Evolutionary conservation across 2,888 invertebrate genomes (phyloP), one percentile per base, ranked within the genome.

Genomic region (Lucinisca nassula): DNA sequence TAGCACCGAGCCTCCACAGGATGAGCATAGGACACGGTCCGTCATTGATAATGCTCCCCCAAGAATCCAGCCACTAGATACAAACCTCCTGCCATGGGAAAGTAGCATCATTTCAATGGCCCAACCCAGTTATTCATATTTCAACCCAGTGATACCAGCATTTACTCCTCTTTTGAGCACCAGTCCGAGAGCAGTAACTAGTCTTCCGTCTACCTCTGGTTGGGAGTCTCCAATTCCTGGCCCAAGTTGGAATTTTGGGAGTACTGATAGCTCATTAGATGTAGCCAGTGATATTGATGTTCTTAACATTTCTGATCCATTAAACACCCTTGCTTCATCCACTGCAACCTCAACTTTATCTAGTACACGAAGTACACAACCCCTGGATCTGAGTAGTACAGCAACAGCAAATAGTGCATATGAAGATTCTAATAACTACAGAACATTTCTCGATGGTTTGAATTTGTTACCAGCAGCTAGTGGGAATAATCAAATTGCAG

Each of bases 181-280:
- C 30, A 32, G 55, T 17, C 35, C 32, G 17, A 67, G 67, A 35
- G 35, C 2, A 35, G 21, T 24, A 67, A 35, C 17, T 35, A 35
- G 40, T 35, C 49, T 79, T 4, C 51, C 88, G 21, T 76, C 89
- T n/a, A 76, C 86, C 14, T 86, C 92, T 40, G 94, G 94, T 6
- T 95, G 95, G 95, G 95, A 95, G 24, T 95, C 95, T 0, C 95
- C 95, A 6, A 92, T 92, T 12, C 94, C 94, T 32, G 45, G 76
- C 14, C 58, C 76, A 12, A 38, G 37, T 32, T 74, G 74, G 74
- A 74, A 38, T 24, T 10, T 74, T 49, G 45, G 45, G 4, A 30
- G 45, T 27, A 27, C 6, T 30, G 30, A 30, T 35, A 30, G 30
- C 24, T 38, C 1, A 35, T 21, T 2, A 17, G 74, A 74, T 21